These are phyloP conservation scores for Leptura quadrifasciata DNA, from an alignment of 2,888 invertebrate species.

Conservation along the genomic window DNA sequence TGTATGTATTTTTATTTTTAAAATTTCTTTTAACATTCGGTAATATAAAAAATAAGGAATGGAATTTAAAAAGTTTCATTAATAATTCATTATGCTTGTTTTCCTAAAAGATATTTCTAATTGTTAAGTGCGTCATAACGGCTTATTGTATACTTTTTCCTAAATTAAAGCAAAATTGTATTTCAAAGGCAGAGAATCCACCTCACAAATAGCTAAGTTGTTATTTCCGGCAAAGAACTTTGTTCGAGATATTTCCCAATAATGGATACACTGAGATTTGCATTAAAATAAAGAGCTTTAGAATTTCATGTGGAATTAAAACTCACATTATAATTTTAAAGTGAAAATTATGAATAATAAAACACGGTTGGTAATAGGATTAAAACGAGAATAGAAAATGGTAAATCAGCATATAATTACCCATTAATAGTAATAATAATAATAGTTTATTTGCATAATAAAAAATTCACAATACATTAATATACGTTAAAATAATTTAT, in stretches of 20 bases:
- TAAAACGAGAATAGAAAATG: not conserved
- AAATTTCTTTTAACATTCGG: too few relatives aligned
- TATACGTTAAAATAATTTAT: too few relatives aligned
- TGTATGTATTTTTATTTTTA: too few relatives aligned
- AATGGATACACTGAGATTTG: not conserved
- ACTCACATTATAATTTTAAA: conserved; percentile 5
- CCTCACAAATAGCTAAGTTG: not conserved
- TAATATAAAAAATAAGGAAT: too few relatives aligned
- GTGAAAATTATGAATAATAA: conserved; percentile 3
- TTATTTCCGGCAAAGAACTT: not conserved
- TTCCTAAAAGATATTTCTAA: not conserved
- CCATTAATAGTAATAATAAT: too few relatives aligned
- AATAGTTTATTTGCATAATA: too few relatives aligned
- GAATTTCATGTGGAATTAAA: conserved; percentile 3
- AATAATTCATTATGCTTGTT: not conserved
- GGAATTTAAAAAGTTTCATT: too few relatives aligned
- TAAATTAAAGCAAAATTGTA: not conserved
- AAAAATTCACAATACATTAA: too few relatives aligned
- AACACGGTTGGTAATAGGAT: not conserved
- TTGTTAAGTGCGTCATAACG: not conserved
- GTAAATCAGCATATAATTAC: conserved; percentile 2
- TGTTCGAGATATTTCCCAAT: not conserved
- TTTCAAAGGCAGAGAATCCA: not conserved
- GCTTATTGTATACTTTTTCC: not conserved
- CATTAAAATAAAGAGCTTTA: not conserved